Evolutionary conservation across 1,140 invertebrate species (phyloP).

Genomic region (Drosophila trapezifrons): DNA sequence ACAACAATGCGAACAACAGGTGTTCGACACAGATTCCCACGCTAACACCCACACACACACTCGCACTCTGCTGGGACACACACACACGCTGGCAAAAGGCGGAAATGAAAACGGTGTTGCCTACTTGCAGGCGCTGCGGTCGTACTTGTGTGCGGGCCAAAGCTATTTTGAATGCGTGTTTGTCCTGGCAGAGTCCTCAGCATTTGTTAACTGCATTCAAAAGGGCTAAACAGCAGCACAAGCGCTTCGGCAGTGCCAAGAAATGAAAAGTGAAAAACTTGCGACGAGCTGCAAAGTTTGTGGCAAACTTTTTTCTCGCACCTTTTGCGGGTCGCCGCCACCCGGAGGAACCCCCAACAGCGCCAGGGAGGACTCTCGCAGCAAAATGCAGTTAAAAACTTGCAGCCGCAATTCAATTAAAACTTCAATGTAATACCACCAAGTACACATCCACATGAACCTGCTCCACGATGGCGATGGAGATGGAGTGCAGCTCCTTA

Average conservation of each 20-base stretch:
- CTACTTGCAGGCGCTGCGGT: slow-evolving; percentile 46
- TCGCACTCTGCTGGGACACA: slow-evolving; percentile 1
- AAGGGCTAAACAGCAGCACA: slow-evolving; percentile 21
- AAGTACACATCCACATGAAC: slow-evolving; percentile 30
- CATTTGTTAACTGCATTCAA: slow-evolving; percentile 49
- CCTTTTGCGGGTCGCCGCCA: slow-evolving; percentile 40
- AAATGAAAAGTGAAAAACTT: slow-evolving; percentile 74
- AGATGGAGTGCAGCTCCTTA: slow-evolving; percentile 40
- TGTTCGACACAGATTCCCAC: slow-evolving; percentile 60
- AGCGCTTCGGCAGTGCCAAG: slow-evolving; percentile 8
- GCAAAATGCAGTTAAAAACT: slow-evolving; percentile 78
- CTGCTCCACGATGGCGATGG: slow-evolving; percentile 5
- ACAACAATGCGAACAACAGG: slow-evolving; percentile 68
- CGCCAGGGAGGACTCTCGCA: slow-evolving; percentile 1
- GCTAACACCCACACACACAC: slow-evolving; percentile 13
- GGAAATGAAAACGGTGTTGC: slow-evolving; percentile 53
- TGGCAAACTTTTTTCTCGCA: slow-evolving; percentile 54
- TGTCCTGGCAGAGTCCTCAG: slow-evolving; percentile 7
- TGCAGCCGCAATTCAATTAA: slow-evolving; percentile 82
- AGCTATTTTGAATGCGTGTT: slow-evolving; percentile 34
- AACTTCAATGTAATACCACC: slow-evolving; percentile 73
- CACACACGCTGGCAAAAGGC: neutral
- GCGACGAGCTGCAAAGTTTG: slow-evolving; percentile 65
- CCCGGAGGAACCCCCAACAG: neutral
- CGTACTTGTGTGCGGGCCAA: slow-evolving; percentile 3